A percentile compares a stretch with the other conserved stretches of the same genome.
Conservation (phyloP, 2,888 invertebrate genomes). For the Plebejus melissa region DNA sequence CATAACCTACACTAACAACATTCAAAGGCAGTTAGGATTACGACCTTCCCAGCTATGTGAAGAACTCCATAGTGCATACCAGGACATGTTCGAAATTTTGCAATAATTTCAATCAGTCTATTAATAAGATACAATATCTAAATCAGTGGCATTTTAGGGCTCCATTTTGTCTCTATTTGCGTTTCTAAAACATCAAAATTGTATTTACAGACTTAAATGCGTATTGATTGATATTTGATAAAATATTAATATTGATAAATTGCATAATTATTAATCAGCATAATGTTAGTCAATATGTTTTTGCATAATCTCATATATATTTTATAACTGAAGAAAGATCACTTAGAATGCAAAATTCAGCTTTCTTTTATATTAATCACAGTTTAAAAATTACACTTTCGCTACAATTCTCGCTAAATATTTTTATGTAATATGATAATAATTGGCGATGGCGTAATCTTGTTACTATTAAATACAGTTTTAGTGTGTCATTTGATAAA, state of each 20-base stretch:
- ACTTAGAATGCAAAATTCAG: neutral
- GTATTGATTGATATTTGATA: neutral
- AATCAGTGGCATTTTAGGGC: too few species aligned
- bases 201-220: neutral
- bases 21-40: too few species aligned
- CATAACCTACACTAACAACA: too few species aligned
- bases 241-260: conserved; percentile 9
- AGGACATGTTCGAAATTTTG: too few species aligned
- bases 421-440: neutral
- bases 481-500: neutral
- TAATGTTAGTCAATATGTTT: neutral
- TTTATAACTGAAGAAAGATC: neutral
- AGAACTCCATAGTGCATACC: too few species aligned
- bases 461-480: neutral
- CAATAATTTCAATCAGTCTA: too few species aligned
- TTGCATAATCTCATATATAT: neutral
- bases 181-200: neutral
- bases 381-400: conserved; percentile 7
- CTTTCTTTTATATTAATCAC: conserved; percentile 14
- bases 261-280: neutral
- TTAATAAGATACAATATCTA: too few species aligned
- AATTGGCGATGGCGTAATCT: neutral
- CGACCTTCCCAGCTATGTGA: too few species aligned
- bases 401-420: neutral
- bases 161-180: too few species aligned